phyloP scores from a whole-genome alignment of 2,888 invertebrate genomes.

The Panopea generosa region DNA sequence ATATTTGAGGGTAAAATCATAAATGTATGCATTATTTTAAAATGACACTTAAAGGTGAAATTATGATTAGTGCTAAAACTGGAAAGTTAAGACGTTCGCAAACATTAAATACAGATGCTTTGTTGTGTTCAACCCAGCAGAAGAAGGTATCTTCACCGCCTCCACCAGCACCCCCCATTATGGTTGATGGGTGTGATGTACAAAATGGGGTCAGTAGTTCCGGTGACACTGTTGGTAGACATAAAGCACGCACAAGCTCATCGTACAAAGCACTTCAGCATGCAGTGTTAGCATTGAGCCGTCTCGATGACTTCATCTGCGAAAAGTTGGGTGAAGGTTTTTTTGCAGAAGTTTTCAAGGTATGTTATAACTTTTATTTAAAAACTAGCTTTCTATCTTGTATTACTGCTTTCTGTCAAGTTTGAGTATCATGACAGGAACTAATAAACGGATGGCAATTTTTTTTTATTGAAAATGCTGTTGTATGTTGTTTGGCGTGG shows the following conservation, averaged over 20 bases:
- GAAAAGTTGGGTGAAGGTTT: constrained; percentile 98
- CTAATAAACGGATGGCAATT: too few species aligned
- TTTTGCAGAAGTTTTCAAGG: constrained; percentile 99
- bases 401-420: too few species aligned
- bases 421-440: too few species aligned
- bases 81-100: constrained; percentile 54
- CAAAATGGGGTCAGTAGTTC: constrained; percentile 2
- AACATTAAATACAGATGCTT: constrained; percentile 46
- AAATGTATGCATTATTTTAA: constrained; percentile 25
- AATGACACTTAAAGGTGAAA: constrained; percentile 58
- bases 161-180: background rate
- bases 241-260: constrained; percentile 76
- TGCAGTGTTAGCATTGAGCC: constrained; percentile 95
- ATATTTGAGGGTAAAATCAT: too few species aligned
- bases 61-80: constrained; percentile 49
- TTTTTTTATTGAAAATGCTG: too few species aligned
- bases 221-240: constrained; percentile 6
- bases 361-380: too few species aligned
- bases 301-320: constrained; percentile 96
- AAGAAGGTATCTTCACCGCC: too few species aligned
- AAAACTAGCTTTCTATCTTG: too few species aligned
- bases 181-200: background rate
- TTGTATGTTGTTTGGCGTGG: too few species aligned
- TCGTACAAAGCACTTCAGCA: constrained; percentile 96
- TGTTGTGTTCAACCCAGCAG: too few species aligned